phyloP scores from a whole-genome alignment of 2,888 invertebrate genomes.

The Acrocyrtus sp. region DNA sequence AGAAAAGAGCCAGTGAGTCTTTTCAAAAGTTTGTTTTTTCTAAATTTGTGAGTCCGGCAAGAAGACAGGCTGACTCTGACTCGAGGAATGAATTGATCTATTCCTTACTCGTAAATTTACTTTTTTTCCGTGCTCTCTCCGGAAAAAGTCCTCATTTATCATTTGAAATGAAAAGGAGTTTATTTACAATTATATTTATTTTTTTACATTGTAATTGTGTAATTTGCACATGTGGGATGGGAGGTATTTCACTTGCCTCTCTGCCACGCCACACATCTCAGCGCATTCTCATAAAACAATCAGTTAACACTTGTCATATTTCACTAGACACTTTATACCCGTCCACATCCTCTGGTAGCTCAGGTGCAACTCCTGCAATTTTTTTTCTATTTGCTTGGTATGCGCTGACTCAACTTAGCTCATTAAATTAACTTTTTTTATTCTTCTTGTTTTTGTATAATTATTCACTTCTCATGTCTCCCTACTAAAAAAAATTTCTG shows the following conservation, averaged over 20 bases:
- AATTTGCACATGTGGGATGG: background rate
- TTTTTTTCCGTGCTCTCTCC: no score
- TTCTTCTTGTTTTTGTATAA: background rate
- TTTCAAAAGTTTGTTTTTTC: no score
- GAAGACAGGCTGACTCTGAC: no score
- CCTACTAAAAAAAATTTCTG: background rate
- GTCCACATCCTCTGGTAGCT: background rate
- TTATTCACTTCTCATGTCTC: background rate
- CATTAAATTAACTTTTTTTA: constrained; percentile 5
- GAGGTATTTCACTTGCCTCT: background rate
- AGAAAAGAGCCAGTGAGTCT: no score
- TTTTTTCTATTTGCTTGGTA: background rate
- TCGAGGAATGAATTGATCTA: no score
- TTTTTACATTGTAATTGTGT: background rate
- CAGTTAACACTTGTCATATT: constrained; percentile 42
- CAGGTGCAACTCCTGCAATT: background rate
- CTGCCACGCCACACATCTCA: constrained; percentile 20
- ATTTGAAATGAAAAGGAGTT: constrained; percentile 8
- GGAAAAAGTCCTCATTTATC: no score
- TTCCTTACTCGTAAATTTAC: no score
- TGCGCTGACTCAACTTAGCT: no score
- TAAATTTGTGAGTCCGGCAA: no score
- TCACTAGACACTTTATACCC: background rate
- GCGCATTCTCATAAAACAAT: no score
- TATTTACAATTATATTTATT: background rate